Conservation (phyloP, 2,797 vertebrate genomes). For the Ctenosaura bakeri region DNA sequence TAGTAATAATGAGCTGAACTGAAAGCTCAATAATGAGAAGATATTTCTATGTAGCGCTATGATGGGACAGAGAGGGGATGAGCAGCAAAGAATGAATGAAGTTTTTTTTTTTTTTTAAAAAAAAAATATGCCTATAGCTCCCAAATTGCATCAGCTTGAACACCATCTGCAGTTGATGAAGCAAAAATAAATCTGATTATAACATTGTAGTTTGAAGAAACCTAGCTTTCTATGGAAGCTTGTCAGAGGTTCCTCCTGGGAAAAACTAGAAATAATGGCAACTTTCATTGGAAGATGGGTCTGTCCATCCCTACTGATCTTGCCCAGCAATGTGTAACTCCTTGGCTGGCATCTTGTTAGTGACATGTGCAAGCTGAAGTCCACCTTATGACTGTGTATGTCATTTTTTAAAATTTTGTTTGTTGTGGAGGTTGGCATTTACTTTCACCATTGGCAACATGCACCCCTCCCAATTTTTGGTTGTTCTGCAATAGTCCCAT, state of each 20-base stretch:
- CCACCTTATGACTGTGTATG: too few relatives aligned
- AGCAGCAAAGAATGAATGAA: conserved; percentile 1
- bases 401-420: too few relatives aligned
- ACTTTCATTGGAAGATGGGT: background rate
- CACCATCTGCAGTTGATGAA: background rate
- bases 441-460: too few relatives aligned
- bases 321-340: background rate
- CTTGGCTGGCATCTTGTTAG: too few relatives aligned
- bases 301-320: background rate
- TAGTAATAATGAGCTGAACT: conserved; percentile 70
- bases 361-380: too few relatives aligned
- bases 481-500: too few relatives aligned
- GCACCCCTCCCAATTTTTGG: too few relatives aligned
- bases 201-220: background rate
- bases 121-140: conserved; percentile 33
- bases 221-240: background rate
- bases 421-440: too few relatives aligned
- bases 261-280: background rate
- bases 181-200: background rate
- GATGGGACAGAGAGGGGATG: background rate
- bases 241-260: background rate
- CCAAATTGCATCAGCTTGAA: conserved; percentile 45
- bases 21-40: conserved; percentile 69
- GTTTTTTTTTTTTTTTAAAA: background rate
- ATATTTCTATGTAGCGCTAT: conserved; percentile 36